phyloP scores from a whole-genome alignment of 2,797 vertebrate genomes.

The Loris lydekkerianus region DNA sequence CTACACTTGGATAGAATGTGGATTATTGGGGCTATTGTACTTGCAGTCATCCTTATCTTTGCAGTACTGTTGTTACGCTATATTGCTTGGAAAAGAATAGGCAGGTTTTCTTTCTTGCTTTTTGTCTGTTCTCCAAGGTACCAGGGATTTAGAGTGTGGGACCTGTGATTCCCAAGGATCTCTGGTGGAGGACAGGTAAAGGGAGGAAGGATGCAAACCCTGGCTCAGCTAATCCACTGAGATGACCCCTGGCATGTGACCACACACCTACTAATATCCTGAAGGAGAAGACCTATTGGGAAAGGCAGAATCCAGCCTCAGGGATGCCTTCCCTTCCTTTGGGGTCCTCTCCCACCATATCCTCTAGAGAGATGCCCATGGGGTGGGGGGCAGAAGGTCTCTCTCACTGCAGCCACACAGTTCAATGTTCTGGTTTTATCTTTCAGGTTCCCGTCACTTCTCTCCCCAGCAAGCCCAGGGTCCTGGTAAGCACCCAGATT shows the following conservation, averaged over 20 bases:
- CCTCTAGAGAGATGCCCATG: neutral
- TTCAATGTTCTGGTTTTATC: constrained; percentile 51
- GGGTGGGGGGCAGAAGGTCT: neutral
- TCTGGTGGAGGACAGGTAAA: neutral
- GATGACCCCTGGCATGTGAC: neutral
- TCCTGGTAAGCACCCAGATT: constrained; percentile 66
- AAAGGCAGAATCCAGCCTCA: neutral
- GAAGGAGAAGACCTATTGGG: neutral
- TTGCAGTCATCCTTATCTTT: neutral
- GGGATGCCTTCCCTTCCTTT: neutral
- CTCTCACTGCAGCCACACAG: neutral
- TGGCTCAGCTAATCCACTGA: neutral
- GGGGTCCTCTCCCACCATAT: neutral
- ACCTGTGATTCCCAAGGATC: neutral
- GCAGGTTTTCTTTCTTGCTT: constrained; percentile 60
- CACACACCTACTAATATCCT: neutral
- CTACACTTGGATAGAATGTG: accelerated
- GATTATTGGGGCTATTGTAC: accelerated
- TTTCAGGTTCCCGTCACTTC: constrained; percentile 62
- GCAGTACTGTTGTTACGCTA: too few species aligned
- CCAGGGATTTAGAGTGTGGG: neutral
- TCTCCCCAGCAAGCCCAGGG: neutral
- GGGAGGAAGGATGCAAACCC: neutral
- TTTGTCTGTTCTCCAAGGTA: constrained; percentile 5
- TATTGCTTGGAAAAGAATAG: neutral